Conservation (phyloP, 2,113 vertebrate species). For the Nicator chloris region DNA sequence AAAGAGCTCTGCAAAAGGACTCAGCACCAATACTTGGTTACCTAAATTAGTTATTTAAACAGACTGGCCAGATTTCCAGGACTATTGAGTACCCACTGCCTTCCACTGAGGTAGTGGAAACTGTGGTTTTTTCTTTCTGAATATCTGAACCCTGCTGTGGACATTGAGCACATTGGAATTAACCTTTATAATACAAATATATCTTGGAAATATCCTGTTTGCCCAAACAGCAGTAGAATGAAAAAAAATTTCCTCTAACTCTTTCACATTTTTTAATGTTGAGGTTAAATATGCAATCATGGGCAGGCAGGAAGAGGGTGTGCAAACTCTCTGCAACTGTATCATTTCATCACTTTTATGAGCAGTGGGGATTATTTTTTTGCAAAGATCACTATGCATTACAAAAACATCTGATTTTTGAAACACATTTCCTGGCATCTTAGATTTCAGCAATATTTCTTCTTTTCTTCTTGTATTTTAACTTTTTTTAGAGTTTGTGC, state of each 20-base stretch:
- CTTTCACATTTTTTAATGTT: slow-evolving; percentile 45
- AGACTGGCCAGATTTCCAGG: background rate
- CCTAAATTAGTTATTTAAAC: slow-evolving; percentile 6
- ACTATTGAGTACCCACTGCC: background rate
- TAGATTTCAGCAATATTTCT: slow-evolving; percentile 1
- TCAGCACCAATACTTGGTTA: background rate
- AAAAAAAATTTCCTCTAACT: slow-evolving; percentile 39
- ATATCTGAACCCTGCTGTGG: slow-evolving; percentile 18
- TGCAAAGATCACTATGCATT: slow-evolving; percentile 31
- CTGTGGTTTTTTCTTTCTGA: slow-evolving; percentile 12
- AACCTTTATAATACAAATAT: slow-evolving; percentile 22
- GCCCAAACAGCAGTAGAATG: background rate
- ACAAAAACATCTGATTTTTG: slow-evolving; percentile 50
- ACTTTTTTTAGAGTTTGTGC: background rate
- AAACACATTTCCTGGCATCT: slow-evolving; percentile 25
- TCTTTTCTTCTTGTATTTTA: background rate
- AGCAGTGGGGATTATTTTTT: slow-evolving; percentile 28
- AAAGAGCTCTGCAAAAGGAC: background rate
- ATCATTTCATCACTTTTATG: slow-evolving; percentile 58
- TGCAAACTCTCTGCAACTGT: slow-evolving; percentile 39
- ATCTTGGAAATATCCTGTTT: slow-evolving; percentile 11
- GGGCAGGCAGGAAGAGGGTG: slow-evolving; percentile 41
- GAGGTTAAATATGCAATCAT: slow-evolving; percentile 49
- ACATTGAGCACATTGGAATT: background rate
- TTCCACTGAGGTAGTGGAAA: slow-evolving; percentile 53